Evolutionary conservation across 2,888 invertebrate genomes (phyloP), one percentile per base, ranked within the genome.

Genomic region (Chrysolina haemoptera): DNA sequence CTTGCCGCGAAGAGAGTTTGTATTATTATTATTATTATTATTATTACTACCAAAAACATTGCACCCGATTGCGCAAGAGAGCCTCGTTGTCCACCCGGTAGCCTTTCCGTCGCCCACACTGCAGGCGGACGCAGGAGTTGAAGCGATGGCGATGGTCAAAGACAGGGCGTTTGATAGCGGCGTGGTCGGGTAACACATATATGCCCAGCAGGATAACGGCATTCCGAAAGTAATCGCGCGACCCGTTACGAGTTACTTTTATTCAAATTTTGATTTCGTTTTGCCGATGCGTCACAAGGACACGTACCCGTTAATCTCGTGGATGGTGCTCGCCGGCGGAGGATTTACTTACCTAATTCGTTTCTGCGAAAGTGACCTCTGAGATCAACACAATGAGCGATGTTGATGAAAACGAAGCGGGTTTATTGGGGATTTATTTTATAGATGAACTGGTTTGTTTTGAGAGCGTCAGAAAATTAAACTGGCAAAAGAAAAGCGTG

Each of bases 211-310:
- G 41, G 77, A 78, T 85, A 85, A 85, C 85, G 86, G 85, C 84
- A 84, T 83, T 83, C 85, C 79, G 84, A 85, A 84, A 85, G 85
- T 85, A 83, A 83, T 78, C 77, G 76, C 72, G 76, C 72, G 76
- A 68, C 82, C 84, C 83, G 84, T 83, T 84, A 83, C 78, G 80
- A 83, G 85, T 86, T 85, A 85, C 86, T 86, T 86, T 86, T 86
- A 84, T 85, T 85, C 84, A 85, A 85, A 85, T 86, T 86, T 86
- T 86, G 85, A 84, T 85, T 86, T 86, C 86, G 82, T 86, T 86
- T 84, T 82, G 83, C 83, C 80, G 79, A 77, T 80, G 77, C 82
- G 82, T 81, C 82, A 81, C 82, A 82, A 82, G 82, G 82, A 75
- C 75, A 75, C 53, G 69, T 71, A 62, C 68, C 74, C 74, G 75